A percentile compares a stretch with the other conserved stretches of the same genome.
These are phyloP conservation scores for Heliconius himera DNA, from an alignment of 1,140 invertebrate genomes.

Conservation along the genomic window DNA sequence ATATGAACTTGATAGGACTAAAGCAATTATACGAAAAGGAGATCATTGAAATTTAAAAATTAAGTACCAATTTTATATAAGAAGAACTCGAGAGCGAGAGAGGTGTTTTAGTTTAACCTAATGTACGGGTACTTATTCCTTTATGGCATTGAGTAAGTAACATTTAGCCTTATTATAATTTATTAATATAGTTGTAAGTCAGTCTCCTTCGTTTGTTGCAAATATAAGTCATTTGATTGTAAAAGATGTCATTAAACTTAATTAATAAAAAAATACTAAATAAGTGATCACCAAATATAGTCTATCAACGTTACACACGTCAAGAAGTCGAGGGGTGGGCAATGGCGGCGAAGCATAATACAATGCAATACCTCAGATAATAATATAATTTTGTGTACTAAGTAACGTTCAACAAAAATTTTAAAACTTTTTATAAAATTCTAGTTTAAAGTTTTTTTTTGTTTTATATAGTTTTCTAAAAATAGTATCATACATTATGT, in stretches of 20 bases:
- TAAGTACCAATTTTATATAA: not conserved
- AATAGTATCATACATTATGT: too few relatives aligned
- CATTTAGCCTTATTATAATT: slow-evolving; percentile 3
- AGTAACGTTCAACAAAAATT: too few relatives aligned
- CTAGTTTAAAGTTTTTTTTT: too few relatives aligned
- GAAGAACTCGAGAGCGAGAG: too few relatives aligned
- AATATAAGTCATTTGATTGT: not conserved
- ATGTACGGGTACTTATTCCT: not conserved
- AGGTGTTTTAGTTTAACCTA: not conserved
- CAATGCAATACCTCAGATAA: too few relatives aligned
- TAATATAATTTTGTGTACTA: too few relatives aligned
- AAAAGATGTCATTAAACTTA: not conserved
- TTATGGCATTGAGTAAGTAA: slow-evolving; percentile 5
- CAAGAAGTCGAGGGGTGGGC: too few relatives aligned
- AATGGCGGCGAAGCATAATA: too few relatives aligned
- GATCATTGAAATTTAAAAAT: not conserved
- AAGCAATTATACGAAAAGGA: not conserved
- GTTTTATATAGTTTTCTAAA: too few relatives aligned
- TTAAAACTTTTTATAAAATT: too few relatives aligned
- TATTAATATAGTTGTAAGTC: not conserved
- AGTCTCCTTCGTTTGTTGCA: slow-evolving; percentile 12
- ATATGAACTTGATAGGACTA: not conserved
- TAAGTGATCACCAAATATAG: too few relatives aligned
- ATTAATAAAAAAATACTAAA: not conserved
- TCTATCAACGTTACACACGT: too few relatives aligned